Percentiles rank a stretch among this genome's conserved stretches.
phyloP scores from a whole-genome alignment of 2,113 vertebrate genomes.

The Crocuta crocuta region DNA sequence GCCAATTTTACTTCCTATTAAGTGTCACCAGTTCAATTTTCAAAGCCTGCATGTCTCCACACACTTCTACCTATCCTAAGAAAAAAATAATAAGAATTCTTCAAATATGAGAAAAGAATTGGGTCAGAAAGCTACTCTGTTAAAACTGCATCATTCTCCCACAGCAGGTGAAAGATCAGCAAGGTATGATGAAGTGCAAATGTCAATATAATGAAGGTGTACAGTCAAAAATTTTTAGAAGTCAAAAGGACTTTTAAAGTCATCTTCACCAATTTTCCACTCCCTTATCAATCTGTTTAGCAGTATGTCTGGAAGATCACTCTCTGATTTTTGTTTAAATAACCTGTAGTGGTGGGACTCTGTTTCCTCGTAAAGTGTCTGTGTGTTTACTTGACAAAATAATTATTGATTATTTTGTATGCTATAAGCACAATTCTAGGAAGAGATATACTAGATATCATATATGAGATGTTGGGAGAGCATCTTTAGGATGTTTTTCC shows the following conservation, averaged over 20 bases:
- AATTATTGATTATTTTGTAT: background rate
- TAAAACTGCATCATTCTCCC: background rate
- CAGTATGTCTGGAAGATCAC: background rate
- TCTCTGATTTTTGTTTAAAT: background rate
- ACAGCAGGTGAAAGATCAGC: background rate
- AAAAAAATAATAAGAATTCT: background rate
- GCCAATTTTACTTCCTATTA: background rate
- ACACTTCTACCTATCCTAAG: background rate
- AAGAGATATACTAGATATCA: background rate
- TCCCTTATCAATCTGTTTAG: background rate
- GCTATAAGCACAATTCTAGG: background rate
- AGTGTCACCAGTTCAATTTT: slow-evolving; percentile 29
- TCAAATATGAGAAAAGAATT: background rate
- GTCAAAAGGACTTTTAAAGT: background rate
- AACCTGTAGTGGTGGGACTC: background rate
- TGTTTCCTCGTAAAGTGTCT: background rate
- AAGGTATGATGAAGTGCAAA: background rate
- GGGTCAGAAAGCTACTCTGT: background rate
- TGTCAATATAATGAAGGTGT: background rate
- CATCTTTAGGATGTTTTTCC: background rate
- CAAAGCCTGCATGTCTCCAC: background rate
- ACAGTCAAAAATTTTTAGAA: background rate
- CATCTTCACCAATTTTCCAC: background rate
- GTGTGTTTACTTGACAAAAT: background rate
- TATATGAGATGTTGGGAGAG: background rate